Conservation (phyloP, 2,888 invertebrate genomes). For the Entomobrya multifasciata region DNA sequence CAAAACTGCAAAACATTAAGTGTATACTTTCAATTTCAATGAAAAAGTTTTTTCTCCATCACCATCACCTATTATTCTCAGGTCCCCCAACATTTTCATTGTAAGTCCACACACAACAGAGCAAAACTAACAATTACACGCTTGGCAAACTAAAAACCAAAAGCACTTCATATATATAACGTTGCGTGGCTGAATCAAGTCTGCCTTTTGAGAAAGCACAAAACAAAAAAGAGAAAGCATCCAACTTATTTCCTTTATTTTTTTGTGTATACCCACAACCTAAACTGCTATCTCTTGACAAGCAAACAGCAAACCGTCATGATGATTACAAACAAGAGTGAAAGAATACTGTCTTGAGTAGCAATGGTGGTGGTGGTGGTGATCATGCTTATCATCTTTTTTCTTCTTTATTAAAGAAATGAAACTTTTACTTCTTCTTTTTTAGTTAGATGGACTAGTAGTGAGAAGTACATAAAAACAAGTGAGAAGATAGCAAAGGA, state of each 20-base stretch:
- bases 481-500: neutral
- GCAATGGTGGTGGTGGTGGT: neutral
- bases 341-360: neutral
- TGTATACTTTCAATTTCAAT: too few relatives aligned
- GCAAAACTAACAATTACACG: neutral
- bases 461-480: neutral
- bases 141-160: neutral
- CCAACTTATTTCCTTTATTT: neutral
- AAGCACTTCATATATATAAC: neutral
- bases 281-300: neutral
- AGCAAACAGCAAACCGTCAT: neutral
- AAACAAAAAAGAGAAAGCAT: neutral
- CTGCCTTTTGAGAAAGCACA: neutral
- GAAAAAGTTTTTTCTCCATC: too few relatives aligned
- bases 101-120: too few relatives aligned
- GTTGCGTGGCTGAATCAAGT: neutral
- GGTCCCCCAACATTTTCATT: too few relatives aligned
- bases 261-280: too few relatives aligned
- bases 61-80: too few relatives aligned
- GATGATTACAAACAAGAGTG: neutral
- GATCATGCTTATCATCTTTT: conserved; percentile 18
- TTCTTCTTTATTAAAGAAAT: conserved; percentile 5
- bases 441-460: neutral
- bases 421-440: conserved; percentile 51
- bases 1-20: too few relatives aligned